A percentile compares a stretch with the other conserved stretches of the same genome.
These are phyloP conservation scores for Eira barbara DNA, from an alignment of 2,113 vertebrate genomes.

Conservation along the genomic window DNA sequence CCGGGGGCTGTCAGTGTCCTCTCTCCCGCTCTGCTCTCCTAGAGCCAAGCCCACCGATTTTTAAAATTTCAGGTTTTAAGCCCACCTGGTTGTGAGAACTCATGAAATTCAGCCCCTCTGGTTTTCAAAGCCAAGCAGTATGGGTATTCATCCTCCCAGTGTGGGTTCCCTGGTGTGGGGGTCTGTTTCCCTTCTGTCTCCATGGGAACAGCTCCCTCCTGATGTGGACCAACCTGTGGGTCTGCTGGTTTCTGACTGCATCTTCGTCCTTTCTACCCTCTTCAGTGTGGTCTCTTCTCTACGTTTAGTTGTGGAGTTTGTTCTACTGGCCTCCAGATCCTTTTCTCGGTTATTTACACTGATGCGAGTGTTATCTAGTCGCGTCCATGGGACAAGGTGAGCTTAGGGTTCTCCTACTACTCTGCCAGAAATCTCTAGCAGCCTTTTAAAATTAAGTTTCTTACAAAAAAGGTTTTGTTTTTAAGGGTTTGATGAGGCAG, in stretches of 20 bases:
- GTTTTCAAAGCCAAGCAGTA: background rate
- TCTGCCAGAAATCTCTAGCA: background rate
- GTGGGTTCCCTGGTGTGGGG: background rate
- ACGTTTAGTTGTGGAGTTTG: background rate
- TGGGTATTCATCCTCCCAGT: background rate
- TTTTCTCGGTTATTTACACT: background rate
- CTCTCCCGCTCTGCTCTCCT: background rate
- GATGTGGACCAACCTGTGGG: background rate
- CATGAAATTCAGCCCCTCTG: background rate
- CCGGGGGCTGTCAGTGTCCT: background rate
- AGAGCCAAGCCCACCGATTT: background rate
- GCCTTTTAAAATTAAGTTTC: background rate
- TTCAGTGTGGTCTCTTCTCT: background rate
- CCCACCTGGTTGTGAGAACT: background rate
- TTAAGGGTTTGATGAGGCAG: background rate
- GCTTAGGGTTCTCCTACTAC: background rate
- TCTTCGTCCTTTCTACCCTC: background rate
- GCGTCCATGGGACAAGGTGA: background rate
- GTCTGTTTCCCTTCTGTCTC: background rate
- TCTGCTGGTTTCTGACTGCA: background rate
- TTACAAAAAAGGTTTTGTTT: background rate
- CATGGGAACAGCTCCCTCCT: background rate
- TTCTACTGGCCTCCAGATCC: background rate
- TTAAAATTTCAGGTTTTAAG: background rate
- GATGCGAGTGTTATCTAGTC: background rate